phyloP scores from a whole-genome alignment of 2,888 invertebrate species.

The Onchidella celtica region DNA sequence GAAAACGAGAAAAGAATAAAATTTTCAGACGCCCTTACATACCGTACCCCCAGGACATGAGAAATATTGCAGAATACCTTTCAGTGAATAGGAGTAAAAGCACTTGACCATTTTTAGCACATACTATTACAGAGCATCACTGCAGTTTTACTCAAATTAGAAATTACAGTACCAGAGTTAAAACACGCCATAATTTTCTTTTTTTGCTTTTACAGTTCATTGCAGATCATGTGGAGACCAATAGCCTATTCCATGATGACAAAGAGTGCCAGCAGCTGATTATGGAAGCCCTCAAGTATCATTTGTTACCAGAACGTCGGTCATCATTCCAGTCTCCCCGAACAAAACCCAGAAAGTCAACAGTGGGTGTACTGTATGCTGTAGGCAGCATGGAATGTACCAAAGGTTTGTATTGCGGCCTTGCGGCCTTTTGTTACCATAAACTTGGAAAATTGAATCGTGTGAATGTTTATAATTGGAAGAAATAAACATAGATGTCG shows the following conservation, averaged over 20 bases:
- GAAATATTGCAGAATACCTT: too few species aligned
- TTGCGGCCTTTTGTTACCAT: too few species aligned
- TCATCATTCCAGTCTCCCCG: conserved; percentile 86
- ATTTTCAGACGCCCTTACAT: too few species aligned
- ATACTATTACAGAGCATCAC: too few species aligned
- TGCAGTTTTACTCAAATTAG: too few species aligned
- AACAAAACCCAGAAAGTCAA: conserved; percentile 94
- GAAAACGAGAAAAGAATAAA: too few species aligned
- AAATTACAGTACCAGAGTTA: too few species aligned
- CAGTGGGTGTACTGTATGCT: conserved; percentile 91
- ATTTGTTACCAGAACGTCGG: conserved; percentile 92
- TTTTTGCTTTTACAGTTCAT: conserved; percentile 91
- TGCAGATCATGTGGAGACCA: conserved; percentile 91
- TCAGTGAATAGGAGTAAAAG: too few species aligned
- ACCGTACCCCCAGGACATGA: too few species aligned
- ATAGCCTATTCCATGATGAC: conserved; percentile 84
- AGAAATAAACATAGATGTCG: not conserved
- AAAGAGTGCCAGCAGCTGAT: conserved; percentile 91
- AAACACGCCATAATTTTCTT: too few species aligned
- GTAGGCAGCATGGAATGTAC: conserved; percentile 96
- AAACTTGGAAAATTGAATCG: not conserved
- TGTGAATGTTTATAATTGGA: not conserved
- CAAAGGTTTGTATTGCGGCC: too few species aligned
- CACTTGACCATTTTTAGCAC: too few species aligned
- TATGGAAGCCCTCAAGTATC: conserved; percentile 97